A percentile compares a stretch with the other conserved stretches of the same genome.
phyloP scores from a whole-genome alignment of 2,797 vertebrate species.

The Eupleurogrammus muticus region DNA sequence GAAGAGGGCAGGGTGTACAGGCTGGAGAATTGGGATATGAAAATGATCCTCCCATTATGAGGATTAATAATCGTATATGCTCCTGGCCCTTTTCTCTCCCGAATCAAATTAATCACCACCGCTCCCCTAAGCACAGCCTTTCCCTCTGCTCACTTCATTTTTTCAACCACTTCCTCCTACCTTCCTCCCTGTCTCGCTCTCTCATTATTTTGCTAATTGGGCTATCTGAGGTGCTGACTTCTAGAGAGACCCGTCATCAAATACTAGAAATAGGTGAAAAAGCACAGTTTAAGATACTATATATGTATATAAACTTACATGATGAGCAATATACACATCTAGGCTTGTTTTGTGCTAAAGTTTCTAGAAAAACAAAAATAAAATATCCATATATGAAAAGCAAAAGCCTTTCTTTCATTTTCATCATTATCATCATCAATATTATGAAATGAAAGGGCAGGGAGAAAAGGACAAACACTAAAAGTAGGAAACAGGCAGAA shows the following conservation, averaged over 20 bases:
- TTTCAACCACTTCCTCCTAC: conserved; percentile 34
- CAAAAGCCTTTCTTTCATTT: too few species aligned
- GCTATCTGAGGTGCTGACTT: conserved; percentile 77
- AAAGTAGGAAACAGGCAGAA: conserved; percentile 31
- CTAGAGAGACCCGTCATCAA: conserved; percentile 73
- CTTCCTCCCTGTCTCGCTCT: conserved; percentile 27
- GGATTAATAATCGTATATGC: conserved; percentile 79
- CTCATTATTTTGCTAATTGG: conserved; percentile 77
- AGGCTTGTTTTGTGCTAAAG: conserved; percentile 1
- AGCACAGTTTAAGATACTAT: conserved; percentile 38
- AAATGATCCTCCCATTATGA: conserved; percentile 77
- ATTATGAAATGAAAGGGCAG: conserved; percentile 11
- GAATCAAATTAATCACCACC: conserved; percentile 75
- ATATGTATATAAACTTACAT: conserved; percentile 25
- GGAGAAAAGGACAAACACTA: neutral
- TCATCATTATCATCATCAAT: neutral
- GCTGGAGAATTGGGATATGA: conserved; percentile 67
- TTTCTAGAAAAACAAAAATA: too few species aligned
- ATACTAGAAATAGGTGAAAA: conserved; percentile 47
- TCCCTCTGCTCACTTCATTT: conserved; percentile 61
- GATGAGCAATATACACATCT: conserved; percentile 15
- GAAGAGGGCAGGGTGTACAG: conserved; percentile 27
- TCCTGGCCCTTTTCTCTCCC: conserved; percentile 69
- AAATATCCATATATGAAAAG: too few species aligned
- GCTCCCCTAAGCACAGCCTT: conserved; percentile 60